These are phyloP conservation scores for Tetranychus cinnabarinus DNA, from an alignment of 1,140 invertebrate species.

Conservation along the genomic window DNA sequence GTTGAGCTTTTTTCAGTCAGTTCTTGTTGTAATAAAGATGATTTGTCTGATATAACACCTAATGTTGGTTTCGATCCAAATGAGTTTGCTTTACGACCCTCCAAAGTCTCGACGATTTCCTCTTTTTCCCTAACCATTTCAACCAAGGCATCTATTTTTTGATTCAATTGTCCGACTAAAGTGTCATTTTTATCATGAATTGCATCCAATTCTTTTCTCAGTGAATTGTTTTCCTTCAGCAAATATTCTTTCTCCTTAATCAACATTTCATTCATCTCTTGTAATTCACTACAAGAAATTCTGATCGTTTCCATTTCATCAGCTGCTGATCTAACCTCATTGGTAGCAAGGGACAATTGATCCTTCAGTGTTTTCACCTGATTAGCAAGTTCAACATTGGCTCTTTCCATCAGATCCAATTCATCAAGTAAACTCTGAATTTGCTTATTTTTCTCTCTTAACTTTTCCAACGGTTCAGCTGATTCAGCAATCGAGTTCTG, in stretches of 20 bases:
- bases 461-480: not conserved
- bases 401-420: conserved; percentile 1
- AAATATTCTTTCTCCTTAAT: conserved; percentile 1
- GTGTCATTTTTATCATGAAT: not conserved
- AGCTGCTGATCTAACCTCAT: not conserved
- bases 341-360: conserved; percentile 1
- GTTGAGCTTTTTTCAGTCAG: not conserved
- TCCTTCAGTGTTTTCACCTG: conserved; percentile 7
- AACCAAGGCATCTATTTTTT: not conserved
- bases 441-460: conserved; percentile 8
- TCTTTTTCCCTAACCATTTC: not conserved
- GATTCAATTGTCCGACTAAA: not conserved
- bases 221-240: not conserved
- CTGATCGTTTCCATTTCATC: not conserved
- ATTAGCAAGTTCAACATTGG: conserved; percentile 7
- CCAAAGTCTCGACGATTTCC: not conserved
- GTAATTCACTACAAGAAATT: not conserved
- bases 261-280: conserved; percentile 4
- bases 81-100: not conserved
- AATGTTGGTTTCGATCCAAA: not conserved
- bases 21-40: not conserved
- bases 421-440: conserved; percentile 5
- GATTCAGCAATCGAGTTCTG: not conserved
- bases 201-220: not conserved
- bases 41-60: no score